Evolutionary conservation across 2,888 invertebrate species (phyloP).

Genomic region (Polymixis lichenea): DNA sequence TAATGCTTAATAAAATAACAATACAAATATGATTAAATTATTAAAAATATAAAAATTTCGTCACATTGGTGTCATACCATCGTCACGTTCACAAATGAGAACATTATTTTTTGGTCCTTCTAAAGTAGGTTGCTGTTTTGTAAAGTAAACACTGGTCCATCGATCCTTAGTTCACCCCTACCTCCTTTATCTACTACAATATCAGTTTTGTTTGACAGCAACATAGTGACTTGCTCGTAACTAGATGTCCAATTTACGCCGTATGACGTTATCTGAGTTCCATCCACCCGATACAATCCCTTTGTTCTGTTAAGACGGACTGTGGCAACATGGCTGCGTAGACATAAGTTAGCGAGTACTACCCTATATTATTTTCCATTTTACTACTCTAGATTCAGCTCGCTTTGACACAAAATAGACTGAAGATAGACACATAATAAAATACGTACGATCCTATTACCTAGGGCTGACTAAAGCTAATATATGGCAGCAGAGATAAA

Average conservation of each 20-base stretch:
- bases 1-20: too few species aligned
- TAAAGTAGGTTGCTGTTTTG: not conserved
- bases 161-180: not conserved
- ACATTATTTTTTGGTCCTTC: not conserved
- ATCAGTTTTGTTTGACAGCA: constrained; percentile 16
- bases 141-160: constrained; percentile 7
- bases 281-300: constrained; percentile 34
- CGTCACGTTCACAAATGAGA: too few species aligned
- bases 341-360: constrained; percentile 3
- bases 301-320: constrained; percentile 44
- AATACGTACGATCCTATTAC: constrained; percentile 50
- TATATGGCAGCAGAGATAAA: constrained; percentile 63
- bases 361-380: constrained; percentile 11
- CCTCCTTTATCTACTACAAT: constrained; percentile 2
- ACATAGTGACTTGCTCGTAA: constrained; percentile 32
- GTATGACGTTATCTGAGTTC: constrained; percentile 21
- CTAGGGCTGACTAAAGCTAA: constrained; percentile 61
- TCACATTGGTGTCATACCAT: too few species aligned
- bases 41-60: too few species aligned
- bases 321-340: constrained; percentile 31
- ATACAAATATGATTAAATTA: too few species aligned
- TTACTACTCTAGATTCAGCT: constrained; percentile 12
- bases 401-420: constrained; percentile 36
- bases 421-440: constrained; percentile 49
- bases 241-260: constrained; percentile 41